phyloP scores from a whole-genome alignment of 2,113 vertebrate genomes.

The Hypanus sabinus region DNA sequence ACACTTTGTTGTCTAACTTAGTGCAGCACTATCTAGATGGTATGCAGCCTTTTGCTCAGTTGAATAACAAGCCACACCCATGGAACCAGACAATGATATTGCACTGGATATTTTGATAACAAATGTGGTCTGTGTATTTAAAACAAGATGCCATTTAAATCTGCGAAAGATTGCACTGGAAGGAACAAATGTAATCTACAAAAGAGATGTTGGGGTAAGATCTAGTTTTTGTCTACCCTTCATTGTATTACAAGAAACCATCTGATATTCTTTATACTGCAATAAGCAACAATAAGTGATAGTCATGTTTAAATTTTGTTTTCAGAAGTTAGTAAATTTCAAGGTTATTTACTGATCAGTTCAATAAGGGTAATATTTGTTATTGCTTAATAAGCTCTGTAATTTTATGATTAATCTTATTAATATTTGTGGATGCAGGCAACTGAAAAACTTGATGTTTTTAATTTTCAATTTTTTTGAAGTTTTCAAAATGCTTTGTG shows the following conservation, averaged over 20 bases:
- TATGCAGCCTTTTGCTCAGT: slow-evolving; percentile 52
- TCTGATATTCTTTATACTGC: neutral
- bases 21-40: slow-evolving; percentile 44
- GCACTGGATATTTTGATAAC: slow-evolving; percentile 95
- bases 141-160: slow-evolving; percentile 97
- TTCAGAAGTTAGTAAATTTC: neutral
- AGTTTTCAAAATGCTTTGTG: no score
- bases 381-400: neutral
- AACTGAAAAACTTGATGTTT: neutral
- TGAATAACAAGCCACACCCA: slow-evolving; percentile 67
- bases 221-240: neutral
- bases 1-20: slow-evolving; percentile 22
- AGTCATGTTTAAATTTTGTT: neutral
- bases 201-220: slow-evolving; percentile 91
- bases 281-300: neutral
- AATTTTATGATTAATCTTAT: neutral
- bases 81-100: slow-evolving; percentile 92
- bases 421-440: neutral
- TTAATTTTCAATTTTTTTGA: no score
- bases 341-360: neutral
- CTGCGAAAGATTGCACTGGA: slow-evolving; percentile 93
- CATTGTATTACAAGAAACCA: neutral
- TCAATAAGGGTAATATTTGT: neutral
- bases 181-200: slow-evolving; percentile 93
- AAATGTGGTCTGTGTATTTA: slow-evolving; percentile 96